A percentile compares a stretch with the other conserved stretches of the same genome.
phyloP scores from a whole-genome alignment of 2,113 vertebrate species.

The Neomonachus schauinslandi region DNA sequence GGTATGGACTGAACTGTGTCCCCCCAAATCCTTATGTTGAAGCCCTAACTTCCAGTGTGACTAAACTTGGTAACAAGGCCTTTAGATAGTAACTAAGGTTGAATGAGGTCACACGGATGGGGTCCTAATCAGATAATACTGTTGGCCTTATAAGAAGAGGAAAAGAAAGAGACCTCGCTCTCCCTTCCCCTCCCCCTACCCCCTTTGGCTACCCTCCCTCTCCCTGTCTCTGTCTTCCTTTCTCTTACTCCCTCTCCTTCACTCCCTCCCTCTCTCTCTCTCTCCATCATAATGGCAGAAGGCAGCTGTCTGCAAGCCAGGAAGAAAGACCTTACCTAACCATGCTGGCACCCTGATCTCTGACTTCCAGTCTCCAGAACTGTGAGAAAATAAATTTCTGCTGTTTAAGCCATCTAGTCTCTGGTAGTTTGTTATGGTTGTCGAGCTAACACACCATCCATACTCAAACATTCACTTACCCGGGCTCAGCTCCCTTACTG shows the following conservation, averaged over 20 bases:
- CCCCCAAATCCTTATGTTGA: neutral
- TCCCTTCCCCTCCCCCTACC: neutral
- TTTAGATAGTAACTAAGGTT: neutral
- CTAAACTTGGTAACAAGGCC: neutral
- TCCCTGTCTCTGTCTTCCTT: rapidly evolving
- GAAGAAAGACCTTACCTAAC: neutral
- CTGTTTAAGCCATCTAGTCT: neutral
- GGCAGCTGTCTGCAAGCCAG: neutral
- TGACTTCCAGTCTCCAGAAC: neutral
- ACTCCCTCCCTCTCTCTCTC: neutral
- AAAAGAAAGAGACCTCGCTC: neutral
- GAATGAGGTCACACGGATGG: neutral
- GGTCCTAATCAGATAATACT: neutral
- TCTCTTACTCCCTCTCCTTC: neutral
- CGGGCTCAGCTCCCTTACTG: neutral
- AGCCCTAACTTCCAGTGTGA: neutral
- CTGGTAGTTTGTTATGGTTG: neutral
- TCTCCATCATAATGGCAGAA: neutral
- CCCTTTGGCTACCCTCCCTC: neutral
- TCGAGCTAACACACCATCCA: neutral
- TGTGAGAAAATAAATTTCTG: neutral
- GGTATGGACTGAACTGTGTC: neutral
- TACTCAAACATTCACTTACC: neutral
- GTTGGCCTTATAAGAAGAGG: neutral
- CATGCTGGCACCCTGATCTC: neutral